These are phyloP conservation scores for Myotis myotis DNA, from an alignment of 2,797 vertebrate species.

Conservation along the genomic window DNA sequence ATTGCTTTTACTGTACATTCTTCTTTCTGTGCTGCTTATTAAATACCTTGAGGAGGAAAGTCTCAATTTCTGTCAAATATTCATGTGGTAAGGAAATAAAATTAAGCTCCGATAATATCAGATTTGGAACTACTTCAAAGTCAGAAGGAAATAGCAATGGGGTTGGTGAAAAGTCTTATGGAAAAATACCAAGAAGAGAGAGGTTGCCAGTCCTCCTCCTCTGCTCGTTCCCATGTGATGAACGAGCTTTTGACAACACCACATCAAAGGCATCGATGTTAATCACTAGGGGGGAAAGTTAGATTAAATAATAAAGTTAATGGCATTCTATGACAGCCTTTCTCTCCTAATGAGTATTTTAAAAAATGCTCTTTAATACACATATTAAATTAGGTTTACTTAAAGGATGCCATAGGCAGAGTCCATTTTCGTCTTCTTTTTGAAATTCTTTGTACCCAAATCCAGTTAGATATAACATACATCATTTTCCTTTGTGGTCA, in stretches of 20 bases:
- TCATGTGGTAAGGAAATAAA: slow-evolving; percentile 42
- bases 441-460: slow-evolving; percentile 22
- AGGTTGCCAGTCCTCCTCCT: neutral
- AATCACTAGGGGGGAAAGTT: slow-evolving; percentile 2
- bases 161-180: neutral
- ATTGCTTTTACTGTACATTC: neutral
- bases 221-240: neutral
- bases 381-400: neutral
- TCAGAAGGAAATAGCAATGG: neutral
- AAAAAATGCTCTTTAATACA: neutral
- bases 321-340: slow-evolving; percentile 58
- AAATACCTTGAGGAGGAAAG: slow-evolving; percentile 10
- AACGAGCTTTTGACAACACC: neutral
- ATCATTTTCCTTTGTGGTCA: slow-evolving; percentile 3
- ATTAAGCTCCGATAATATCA: slow-evolving; percentile 23
- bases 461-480: neutral
- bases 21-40: neutral
- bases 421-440: neutral
- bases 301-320: slow-evolving; percentile 53
- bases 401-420: neutral
- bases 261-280: slow-evolving; percentile 34
- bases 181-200: slow-evolving; percentile 47
- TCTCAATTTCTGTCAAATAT: neutral
- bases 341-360: neutral
- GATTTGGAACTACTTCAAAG: slow-evolving; percentile 51